Percentiles rank a stretch among this genome's conserved stretches.
phyloP scores from a whole-genome alignment of 2,888 invertebrate genomes.

The Protonemura montana region DNA sequence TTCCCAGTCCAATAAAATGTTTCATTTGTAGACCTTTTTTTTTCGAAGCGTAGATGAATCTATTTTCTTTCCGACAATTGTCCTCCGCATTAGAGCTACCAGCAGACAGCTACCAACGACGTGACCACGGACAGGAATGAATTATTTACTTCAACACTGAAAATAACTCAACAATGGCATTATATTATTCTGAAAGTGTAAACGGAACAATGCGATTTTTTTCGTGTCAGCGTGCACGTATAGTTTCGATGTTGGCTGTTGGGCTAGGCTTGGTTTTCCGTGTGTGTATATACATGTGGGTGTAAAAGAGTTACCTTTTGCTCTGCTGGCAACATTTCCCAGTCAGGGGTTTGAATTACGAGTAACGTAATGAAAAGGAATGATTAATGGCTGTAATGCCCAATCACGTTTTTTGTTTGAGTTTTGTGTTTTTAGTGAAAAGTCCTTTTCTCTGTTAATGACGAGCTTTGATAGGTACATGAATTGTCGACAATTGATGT shows the following conservation, averaged over 20 bases:
- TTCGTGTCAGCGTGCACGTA: neutral
- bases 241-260: neutral
- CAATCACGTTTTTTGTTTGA: slow-evolving; percentile 29
- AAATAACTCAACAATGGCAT: slow-evolving; percentile 12
- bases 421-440: slow-evolving; percentile 22
- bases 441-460: slow-evolving; percentile 27
- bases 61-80: neutral
- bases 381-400: slow-evolving; percentile 34
- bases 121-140: neutral
- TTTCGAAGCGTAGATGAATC: neutral
- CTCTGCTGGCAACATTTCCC: neutral
- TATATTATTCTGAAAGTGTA: slow-evolving; percentile 3
- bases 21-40: neutral
- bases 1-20: neutral
- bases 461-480: slow-evolving; percentile 24
- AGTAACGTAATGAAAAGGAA: slow-evolving; percentile 20
- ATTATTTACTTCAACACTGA: slow-evolving; percentile 7
- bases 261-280: neutral
- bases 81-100: neutral
- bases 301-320: neutral
- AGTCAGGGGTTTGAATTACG: slow-evolving; percentile 17
- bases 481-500: slow-evolving; percentile 21
- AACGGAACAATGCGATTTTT: slow-evolving; percentile 7
- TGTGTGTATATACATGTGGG: neutral
- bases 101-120: neutral